Conservation (phyloP, 2,888 invertebrate species). For the Caradrina clavipalpis region DNA sequence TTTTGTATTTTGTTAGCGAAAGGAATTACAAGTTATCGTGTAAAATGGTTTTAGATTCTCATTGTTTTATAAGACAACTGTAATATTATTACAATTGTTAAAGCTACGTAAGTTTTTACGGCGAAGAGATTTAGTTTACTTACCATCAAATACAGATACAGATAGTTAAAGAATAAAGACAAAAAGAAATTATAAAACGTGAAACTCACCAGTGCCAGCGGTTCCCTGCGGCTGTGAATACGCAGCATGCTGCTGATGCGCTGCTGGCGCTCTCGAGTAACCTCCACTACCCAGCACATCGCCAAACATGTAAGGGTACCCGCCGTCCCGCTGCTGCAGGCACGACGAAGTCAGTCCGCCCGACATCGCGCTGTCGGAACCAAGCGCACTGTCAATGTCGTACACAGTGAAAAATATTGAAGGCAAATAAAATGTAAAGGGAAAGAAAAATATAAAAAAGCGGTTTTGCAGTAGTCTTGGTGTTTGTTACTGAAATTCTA, state of each 20-base stretch:
- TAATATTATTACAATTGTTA: too few species aligned
- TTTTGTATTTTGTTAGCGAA: slow-evolving; percentile 47
- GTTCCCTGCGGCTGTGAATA: slow-evolving; percentile 92
- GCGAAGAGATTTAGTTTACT: neutral
- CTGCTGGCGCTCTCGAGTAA: slow-evolving; percentile 93
- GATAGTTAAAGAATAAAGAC: neutral
- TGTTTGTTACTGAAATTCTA: slow-evolving; percentile 4
- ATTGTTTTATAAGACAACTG: neutral
- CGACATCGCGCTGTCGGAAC: slow-evolving; percentile 95
- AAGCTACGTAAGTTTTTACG: neutral
- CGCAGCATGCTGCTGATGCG: slow-evolving; percentile 93
- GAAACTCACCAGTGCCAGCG: slow-evolving; percentile 91
- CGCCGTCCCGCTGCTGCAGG: slow-evolving; percentile 95
- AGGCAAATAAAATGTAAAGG: slow-evolving; percentile 27
- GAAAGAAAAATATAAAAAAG: slow-evolving; percentile 7
- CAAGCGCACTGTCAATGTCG: slow-evolving; percentile 42
- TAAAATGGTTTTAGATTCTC: neutral
- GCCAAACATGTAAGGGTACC: slow-evolving; percentile 97
- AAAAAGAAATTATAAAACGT: neutral
- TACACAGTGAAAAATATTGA: slow-evolving; percentile 42
- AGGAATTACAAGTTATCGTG: slow-evolving; percentile 34
- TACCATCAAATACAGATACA: neutral
- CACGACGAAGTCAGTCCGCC: slow-evolving; percentile 95
- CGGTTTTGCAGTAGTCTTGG: neutral
- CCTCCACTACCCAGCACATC: slow-evolving; percentile 95